These are phyloP conservation scores for Heteromurus nitidus DNA, from an alignment of 2,888 invertebrate species.

Conservation along the genomic window DNA sequence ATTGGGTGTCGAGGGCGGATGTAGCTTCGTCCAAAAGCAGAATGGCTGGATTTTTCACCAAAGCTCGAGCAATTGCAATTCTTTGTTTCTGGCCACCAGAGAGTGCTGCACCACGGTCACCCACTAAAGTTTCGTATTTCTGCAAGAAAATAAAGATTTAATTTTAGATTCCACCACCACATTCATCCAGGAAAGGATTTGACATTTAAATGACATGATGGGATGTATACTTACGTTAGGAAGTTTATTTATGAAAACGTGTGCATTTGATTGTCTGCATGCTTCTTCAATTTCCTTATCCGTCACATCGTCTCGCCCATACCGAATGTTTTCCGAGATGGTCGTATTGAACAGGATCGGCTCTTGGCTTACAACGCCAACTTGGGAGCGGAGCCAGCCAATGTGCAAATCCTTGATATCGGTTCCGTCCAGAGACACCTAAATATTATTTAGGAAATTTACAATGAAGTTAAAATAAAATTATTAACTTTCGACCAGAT, in stretches of 20 bases:
- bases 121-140: slow-evolving; percentile 86
- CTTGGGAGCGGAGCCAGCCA: slow-evolving; percentile 83
- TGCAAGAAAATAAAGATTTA: slow-evolving; percentile 74
- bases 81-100: slow-evolving; percentile 89
- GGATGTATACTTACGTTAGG: slow-evolving; percentile 80
- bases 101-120: slow-evolving; percentile 86
- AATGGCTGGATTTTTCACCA: slow-evolving; percentile 85
- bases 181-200: too few relatives aligned
- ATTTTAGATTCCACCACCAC: neutral
- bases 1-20: slow-evolving; percentile 87
- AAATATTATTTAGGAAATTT: too few relatives aligned
- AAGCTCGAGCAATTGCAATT: slow-evolving; percentile 88
- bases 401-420: slow-evolving; percentile 84
- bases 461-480: too few relatives aligned
- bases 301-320: slow-evolving; percentile 83
- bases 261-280: slow-evolving; percentile 85
- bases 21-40: slow-evolving; percentile 81
- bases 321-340: slow-evolving; percentile 90
- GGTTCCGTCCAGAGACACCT: slow-evolving; percentile 80
- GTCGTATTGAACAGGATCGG: slow-evolving; percentile 89
- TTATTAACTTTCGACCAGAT: too few relatives aligned
- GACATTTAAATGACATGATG: too few relatives aligned
- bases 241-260: slow-evolving; percentile 84
- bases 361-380: slow-evolving; percentile 92
- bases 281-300: slow-evolving; percentile 83